A percentile compares a stretch with the other conserved stretches of the same genome.
phyloP scores from a whole-genome alignment of 2,113 vertebrate genomes.

The Archocentrus centrarchus region DNA sequence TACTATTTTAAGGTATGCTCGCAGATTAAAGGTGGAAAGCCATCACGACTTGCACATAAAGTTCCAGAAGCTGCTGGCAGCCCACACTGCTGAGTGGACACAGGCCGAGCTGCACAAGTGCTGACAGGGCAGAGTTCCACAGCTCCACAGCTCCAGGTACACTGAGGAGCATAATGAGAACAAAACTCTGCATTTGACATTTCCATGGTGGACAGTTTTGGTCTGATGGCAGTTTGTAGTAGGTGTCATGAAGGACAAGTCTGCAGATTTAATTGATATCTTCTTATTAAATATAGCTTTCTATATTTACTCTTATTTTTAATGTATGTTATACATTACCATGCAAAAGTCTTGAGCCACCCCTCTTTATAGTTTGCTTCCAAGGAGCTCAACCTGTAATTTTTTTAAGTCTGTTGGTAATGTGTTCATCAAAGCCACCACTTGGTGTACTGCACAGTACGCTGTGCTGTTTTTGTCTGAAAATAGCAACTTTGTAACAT shows the following conservation, averaged over 20 bases:
- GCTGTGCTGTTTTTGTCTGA: too few species aligned
- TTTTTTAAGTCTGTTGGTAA: neutral
- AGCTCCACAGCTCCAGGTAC: slow-evolving; percentile 38
- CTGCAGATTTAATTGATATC: neutral
- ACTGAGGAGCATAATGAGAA: neutral
- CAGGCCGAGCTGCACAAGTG: slow-evolving; percentile 29
- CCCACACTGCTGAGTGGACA: slow-evolving; percentile 25
- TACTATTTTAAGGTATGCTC: neutral
- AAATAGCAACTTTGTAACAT: neutral
- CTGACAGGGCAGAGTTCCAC: slow-evolving; percentile 56
- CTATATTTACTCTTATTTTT: too few species aligned
- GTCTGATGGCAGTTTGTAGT: neutral
- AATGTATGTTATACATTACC: too few species aligned
- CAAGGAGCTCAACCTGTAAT: too few species aligned
- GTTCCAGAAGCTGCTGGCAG: slow-evolving; percentile 14
- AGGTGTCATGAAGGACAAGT: neutral
- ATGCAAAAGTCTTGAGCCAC: too few species aligned
- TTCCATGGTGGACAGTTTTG: neutral
- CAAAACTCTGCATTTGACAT: neutral
- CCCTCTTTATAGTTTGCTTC: too few species aligned
- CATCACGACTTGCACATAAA: slow-evolving; percentile 11
- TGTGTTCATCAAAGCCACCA: neutral
- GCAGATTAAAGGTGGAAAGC: slow-evolving; percentile 19
- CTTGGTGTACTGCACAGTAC: neutral
- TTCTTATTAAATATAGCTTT: too few species aligned